These are phyloP conservation scores for Varanus komodoensis DNA, from an alignment of 2,113 vertebrate species.

Conservation along the genomic window DNA sequence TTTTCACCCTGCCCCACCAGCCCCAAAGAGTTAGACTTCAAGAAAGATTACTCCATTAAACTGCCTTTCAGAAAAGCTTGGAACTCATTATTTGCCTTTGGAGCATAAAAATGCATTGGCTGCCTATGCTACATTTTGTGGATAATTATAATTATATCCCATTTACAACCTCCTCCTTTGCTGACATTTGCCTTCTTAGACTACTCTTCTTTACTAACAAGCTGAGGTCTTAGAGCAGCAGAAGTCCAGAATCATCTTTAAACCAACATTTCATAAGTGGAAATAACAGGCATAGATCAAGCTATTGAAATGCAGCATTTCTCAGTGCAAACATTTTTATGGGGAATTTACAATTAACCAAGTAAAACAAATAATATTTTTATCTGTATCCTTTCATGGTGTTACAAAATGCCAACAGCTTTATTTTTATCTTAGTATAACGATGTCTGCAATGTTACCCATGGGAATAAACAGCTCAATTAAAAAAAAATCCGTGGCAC, in stretches of 20 bases:
- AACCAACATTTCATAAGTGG: slow-evolving; percentile 27
- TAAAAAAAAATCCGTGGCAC: background rate
- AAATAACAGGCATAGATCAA: background rate
- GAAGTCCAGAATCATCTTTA: background rate
- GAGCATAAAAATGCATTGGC: slow-evolving; percentile 54
- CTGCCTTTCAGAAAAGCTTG: slow-evolving; percentile 52
- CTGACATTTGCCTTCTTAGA: slow-evolving; percentile 38
- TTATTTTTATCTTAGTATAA: accelerated
- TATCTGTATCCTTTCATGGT: background rate
- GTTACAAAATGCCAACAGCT: background rate
- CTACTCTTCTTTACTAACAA: slow-evolving; percentile 49
- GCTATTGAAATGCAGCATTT: background rate
- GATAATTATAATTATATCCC: slow-evolving; percentile 57
- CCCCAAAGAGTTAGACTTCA: slow-evolving; percentile 24
- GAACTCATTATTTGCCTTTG: slow-evolving; percentile 55
- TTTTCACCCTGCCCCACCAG: background rate
- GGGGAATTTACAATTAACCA: background rate
- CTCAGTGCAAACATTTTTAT: background rate
- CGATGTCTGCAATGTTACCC: slow-evolving; percentile 15
- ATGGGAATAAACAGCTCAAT: slow-evolving; percentile 15
- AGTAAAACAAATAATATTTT: background rate
- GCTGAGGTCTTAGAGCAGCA: background rate
- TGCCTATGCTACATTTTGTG: slow-evolving; percentile 42
- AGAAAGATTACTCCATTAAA: slow-evolving; percentile 67
- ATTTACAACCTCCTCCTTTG: slow-evolving; percentile 44